Evolutionary conservation across 2,797 vertebrate genomes (phyloP).

Genomic region (Liasis olivaceus): DNA sequence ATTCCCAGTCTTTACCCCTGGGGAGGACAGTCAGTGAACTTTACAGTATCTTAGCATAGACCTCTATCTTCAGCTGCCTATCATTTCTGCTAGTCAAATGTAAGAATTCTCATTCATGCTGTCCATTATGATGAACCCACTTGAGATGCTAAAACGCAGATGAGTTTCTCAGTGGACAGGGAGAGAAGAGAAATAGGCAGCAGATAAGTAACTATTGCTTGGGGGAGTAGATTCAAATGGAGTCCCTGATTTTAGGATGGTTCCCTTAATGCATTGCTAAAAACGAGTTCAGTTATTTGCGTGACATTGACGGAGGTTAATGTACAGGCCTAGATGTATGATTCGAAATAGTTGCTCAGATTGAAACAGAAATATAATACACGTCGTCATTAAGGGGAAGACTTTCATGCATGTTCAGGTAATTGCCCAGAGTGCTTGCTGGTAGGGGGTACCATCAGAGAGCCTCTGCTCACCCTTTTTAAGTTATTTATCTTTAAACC

Average conservation of each 20-base stretch:
- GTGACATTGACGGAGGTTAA: neutral
- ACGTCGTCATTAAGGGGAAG: neutral
- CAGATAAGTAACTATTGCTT: neutral
- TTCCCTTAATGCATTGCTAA: neutral
- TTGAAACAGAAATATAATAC: neutral
- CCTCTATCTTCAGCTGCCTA: neutral
- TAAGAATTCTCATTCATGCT: neutral
- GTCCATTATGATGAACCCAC: neutral
- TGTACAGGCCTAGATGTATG: neutral
- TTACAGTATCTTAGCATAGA: neutral
- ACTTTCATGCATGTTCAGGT: neutral
- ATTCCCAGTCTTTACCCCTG: neutral
- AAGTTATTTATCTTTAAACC: neutral
- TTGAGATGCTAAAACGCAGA: neutral
- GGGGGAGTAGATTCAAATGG: neutral
- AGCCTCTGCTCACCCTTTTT: neutral
- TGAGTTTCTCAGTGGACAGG: neutral
- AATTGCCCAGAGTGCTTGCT: neutral
- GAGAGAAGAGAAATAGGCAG: neutral
- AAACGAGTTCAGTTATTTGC: neutral
- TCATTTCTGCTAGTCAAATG: neutral
- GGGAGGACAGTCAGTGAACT: too few relatives aligned
- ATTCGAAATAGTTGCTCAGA: neutral
- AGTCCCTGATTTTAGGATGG: neutral
- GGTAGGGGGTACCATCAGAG: too few relatives aligned